Evolutionary conservation across 2,113 vertebrate genomes (phyloP).

Genomic region (Nipponia nippon): DNA sequence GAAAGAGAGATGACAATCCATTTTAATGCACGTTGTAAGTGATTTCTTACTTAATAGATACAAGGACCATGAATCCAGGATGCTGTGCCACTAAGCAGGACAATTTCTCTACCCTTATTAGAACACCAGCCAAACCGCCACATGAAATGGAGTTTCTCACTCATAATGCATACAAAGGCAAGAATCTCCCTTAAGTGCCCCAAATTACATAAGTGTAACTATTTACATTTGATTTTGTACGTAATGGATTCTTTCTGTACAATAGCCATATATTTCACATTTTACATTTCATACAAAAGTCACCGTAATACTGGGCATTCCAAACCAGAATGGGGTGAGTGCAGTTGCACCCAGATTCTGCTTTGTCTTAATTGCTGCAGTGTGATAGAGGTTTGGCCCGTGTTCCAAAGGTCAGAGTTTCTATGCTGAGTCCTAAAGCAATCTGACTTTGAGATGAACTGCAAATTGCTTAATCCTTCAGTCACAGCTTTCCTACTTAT

Average conservation of each 20-base stretch:
- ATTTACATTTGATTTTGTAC: not conserved
- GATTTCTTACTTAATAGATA: not conserved
- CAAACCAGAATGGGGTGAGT: not conserved
- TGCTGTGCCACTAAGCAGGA: not conserved
- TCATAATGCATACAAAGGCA: not conserved
- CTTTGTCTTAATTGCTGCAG: not conserved
- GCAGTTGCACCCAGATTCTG: not conserved
- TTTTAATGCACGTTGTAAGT: not conserved
- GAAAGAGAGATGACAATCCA: not conserved
- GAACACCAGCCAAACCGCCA: not conserved
- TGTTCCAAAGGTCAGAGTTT: not conserved
- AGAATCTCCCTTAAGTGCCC: not conserved
- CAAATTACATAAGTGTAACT: not conserved
- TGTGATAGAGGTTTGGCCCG: not conserved
- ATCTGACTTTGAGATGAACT: not conserved
- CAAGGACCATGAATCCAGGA: not conserved
- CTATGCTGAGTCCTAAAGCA: not conserved
- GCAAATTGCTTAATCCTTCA: not conserved
- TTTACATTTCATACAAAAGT: not conserved
- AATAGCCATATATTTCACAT: not conserved
- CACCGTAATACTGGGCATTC: not conserved
- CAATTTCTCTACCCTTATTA: not conserved
- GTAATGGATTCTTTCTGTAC: not conserved
- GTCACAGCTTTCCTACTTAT: not conserved
- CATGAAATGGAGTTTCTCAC: not conserved